Conservation (phyloP, 2,888 invertebrate species). For the Chloroclystis v-ata region DNA sequence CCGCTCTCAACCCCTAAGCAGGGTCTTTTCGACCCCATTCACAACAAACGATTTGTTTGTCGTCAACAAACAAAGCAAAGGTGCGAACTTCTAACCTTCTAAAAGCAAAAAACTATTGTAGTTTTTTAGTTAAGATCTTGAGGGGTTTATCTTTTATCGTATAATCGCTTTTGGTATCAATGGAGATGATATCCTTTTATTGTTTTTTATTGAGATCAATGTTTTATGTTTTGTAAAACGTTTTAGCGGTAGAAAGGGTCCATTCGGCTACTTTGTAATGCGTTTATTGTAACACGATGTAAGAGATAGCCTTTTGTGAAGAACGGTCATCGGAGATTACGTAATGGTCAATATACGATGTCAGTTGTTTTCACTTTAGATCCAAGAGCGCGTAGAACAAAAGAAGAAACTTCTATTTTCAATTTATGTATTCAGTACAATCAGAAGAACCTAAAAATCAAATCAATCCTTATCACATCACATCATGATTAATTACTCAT, state of each 20-base stretch:
- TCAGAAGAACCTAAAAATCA: no score
- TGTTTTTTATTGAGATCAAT: slow-evolving; percentile 36
- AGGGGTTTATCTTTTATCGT: slow-evolving; percentile 35
- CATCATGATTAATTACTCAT: no score
- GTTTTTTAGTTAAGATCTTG: slow-evolving; percentile 37
- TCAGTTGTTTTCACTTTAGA: background rate
- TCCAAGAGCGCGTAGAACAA: no score
- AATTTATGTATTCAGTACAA: no score
- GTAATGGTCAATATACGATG: slow-evolving; percentile 30
- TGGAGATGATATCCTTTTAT: slow-evolving; percentile 58
- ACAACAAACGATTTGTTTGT: slow-evolving; percentile 75
- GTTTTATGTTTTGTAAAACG: slow-evolving; percentile 59
- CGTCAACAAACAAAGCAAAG: slow-evolving; percentile 73
- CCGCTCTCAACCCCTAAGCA: slow-evolving; percentile 71
- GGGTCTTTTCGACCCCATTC: slow-evolving; percentile 58
- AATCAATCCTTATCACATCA: no score
- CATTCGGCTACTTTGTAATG: slow-evolving; percentile 55
- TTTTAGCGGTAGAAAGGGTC: slow-evolving; percentile 62
- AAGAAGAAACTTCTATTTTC: no score
- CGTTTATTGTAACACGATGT: slow-evolving; percentile 49
- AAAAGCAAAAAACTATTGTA: slow-evolving; percentile 34
- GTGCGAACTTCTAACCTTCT: slow-evolving; percentile 55
- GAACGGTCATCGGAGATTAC: slow-evolving; percentile 34
- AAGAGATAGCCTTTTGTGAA: slow-evolving; percentile 48
- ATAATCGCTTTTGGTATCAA: slow-evolving; percentile 72